phyloP scores from a whole-genome alignment of 2,888 invertebrate species.

The Thymelicus acteon region DNA sequence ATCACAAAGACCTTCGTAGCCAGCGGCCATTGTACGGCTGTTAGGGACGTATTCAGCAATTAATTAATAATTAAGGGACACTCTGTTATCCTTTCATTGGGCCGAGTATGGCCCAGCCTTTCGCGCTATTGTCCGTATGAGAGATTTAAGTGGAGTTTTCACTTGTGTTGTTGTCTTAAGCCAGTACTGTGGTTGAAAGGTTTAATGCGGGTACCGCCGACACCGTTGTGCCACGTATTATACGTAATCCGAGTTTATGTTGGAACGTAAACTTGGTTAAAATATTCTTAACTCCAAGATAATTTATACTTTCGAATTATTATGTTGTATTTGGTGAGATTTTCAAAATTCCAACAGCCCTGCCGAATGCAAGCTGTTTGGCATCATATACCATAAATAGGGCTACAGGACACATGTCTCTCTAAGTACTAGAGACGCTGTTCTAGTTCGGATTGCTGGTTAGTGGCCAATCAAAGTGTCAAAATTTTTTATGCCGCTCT shows the following conservation, averaged over 20 bases:
- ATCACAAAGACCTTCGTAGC: constrained; percentile 43
- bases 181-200: background rate
- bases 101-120: constrained; percentile 18
- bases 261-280: background rate
- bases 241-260: background rate
- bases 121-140: constrained; percentile 16
- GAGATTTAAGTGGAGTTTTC: constrained; percentile 22
- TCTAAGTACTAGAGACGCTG: too few relatives aligned
- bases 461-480: too few relatives aligned
- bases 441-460: too few relatives aligned
- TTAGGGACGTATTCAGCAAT: constrained; percentile 58
- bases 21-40: constrained; percentile 55
- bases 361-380: too few relatives aligned
- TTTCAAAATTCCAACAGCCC: too few relatives aligned
- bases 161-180: constrained; percentile 12
- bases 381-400: too few relatives aligned
- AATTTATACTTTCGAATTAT: too few relatives aligned
- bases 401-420: too few relatives aligned
- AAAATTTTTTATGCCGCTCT: too few relatives aligned
- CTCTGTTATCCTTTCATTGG: constrained; percentile 55
- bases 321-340: too few relatives aligned
- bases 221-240: background rate
- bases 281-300: too few relatives aligned
- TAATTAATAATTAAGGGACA: constrained; percentile 65
- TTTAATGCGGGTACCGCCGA: background rate